phyloP scores from a whole-genome alignment of 2,113 vertebrate genomes.

The Phodopus roborovskii region DNA sequence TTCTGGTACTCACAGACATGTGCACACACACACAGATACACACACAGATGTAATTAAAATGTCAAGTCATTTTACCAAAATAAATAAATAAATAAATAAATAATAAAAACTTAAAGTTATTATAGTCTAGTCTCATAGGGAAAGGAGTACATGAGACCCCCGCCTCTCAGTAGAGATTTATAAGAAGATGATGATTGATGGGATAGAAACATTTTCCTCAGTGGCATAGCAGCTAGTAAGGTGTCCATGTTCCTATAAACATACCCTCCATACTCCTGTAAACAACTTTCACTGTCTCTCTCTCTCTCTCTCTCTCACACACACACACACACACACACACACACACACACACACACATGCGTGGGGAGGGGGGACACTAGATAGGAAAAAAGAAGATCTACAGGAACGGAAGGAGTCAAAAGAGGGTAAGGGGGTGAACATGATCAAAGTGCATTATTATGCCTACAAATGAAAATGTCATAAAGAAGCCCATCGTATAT shows the following conservation, averaged over 20 bases:
- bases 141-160: not conserved
- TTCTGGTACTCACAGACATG: not conserved
- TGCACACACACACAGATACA: not conserved
- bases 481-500: not conserved
- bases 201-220: not conserved
- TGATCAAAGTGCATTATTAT: not conserved
- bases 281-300: not conserved
- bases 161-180: not conserved
- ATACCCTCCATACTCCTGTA: not conserved
- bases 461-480: not conserved
- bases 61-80: not conserved
- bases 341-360: too few relatives aligned
- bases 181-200: not conserved
- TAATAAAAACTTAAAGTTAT: not conserved
- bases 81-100: too few relatives aligned
- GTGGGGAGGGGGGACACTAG: too few relatives aligned
- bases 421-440: not conserved
- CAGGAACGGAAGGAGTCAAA: not conserved
- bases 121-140: not conserved
- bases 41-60: not conserved
- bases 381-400: too few relatives aligned
- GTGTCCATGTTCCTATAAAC: not conserved
- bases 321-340: not conserved
- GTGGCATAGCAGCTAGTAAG: not conserved
- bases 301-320: too few relatives aligned